These are phyloP conservation scores for Nymphicus hollandicus DNA, from an alignment of 2,113 vertebrate genomes.

Conservation along the genomic window DNA sequence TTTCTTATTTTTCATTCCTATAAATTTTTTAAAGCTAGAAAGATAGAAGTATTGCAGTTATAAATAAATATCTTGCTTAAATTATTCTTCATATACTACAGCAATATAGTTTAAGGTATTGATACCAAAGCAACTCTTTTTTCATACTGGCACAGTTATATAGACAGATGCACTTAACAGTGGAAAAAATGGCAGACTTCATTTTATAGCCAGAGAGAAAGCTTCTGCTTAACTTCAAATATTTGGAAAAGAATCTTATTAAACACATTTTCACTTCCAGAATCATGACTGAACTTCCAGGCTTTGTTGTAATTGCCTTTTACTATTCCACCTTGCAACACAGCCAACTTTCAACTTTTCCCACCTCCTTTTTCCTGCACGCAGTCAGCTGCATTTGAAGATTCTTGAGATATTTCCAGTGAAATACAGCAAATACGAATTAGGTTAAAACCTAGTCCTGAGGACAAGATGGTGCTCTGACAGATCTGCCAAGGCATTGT, in stretches of 20 bases:
- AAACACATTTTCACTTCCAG: conserved; percentile 62
- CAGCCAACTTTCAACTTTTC: not conserved
- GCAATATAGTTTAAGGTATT: not conserved
- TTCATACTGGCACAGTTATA: not conserved
- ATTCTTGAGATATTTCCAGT: not conserved
- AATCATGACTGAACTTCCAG: conserved; percentile 62
- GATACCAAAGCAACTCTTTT: not conserved
- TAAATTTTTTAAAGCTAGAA: not conserved
- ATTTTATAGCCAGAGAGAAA: not conserved
- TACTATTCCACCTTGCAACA: not conserved
- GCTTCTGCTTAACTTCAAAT: conserved; percentile 27
- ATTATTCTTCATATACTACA: not conserved
- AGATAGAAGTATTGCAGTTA: not conserved
- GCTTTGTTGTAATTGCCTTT: conserved; percentile 53
- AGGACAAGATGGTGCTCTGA: not conserved
- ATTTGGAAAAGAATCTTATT: conserved; percentile 69
- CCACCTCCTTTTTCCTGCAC: conserved; percentile 7
- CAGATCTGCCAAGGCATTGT: not conserved
- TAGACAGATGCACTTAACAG: not conserved
- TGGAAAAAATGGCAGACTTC: not conserved
- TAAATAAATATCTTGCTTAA: not conserved
- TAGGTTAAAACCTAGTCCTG: not conserved
- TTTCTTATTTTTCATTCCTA: not conserved
- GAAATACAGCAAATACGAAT: not conserved
- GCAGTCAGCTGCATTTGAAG: not conserved